These are phyloP conservation scores for Caloenas nicobarica DNA, from an alignment of 2,113 vertebrate species.

Conservation along the genomic window DNA sequence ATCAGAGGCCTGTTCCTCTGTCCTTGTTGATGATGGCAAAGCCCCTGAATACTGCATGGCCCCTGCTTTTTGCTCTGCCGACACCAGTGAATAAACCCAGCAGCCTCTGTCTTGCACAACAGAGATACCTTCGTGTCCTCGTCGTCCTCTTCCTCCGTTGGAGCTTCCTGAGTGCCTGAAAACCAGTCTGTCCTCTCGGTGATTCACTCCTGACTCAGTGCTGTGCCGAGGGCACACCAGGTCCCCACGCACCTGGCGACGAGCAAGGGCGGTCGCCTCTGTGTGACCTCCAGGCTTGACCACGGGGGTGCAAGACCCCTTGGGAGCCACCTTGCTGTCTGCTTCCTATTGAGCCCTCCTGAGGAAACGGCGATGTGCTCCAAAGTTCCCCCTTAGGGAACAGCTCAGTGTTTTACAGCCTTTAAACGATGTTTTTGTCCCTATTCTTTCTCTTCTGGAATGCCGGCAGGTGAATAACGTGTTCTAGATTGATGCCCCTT, in stretches of 20 bases:
- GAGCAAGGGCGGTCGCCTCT: neutral
- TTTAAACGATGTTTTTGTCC: neutral
- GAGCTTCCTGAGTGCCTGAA: neutral
- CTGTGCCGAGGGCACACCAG: fast-evolving
- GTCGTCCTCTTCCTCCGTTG: neutral
- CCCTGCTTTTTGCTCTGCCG: neutral
- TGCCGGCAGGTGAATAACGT: fast-evolving
- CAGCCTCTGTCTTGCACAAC: neutral
- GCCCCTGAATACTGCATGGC: neutral
- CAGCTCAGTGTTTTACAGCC: neutral
- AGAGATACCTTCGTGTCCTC: neutral
- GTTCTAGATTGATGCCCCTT: neutral
- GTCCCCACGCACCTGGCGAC: neutral
- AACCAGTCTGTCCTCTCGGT: neutral
- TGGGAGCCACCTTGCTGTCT: neutral
- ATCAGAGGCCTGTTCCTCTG: neutral
- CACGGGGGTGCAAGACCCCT: fast-evolving
- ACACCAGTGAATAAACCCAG: neutral
- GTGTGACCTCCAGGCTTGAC: neutral
- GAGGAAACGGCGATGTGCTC: fast-evolving
- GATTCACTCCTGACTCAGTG: neutral
- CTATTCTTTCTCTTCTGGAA: neutral
- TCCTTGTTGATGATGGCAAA: neutral
- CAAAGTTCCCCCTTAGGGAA: neutral
- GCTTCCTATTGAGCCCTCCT: neutral